These are phyloP conservation scores for Dryadula phaetusa DNA, from an alignment of 2,888 invertebrate species.

Conservation along the genomic window DNA sequence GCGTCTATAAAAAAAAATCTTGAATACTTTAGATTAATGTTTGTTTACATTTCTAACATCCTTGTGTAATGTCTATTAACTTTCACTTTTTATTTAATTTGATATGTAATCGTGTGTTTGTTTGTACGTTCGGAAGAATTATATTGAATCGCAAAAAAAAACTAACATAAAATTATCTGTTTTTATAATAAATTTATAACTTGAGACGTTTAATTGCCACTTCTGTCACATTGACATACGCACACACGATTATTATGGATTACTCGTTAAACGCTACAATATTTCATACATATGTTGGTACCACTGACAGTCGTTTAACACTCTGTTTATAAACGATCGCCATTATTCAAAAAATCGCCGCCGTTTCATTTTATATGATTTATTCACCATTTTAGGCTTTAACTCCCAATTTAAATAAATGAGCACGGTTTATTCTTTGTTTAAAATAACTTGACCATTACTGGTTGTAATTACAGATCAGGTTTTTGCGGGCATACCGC, in stretches of 20 bases:
- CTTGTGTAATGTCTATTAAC: slow-evolving; percentile 22
- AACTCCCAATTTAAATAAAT: slow-evolving; percentile 8
- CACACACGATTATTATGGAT: not conserved
- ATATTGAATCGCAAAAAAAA: not conserved
- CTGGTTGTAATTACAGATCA: slow-evolving; percentile 30
- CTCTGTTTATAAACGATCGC: slow-evolving; percentile 5
- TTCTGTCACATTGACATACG: not conserved
- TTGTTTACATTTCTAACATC: slow-evolving; percentile 30
- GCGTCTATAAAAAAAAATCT: slow-evolving; percentile 8
- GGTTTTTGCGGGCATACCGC: slow-evolving; percentile 30
- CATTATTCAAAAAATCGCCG: slow-evolving; percentile 7
- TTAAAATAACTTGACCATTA: slow-evolving; percentile 28
- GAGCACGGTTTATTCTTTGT: not conserved
- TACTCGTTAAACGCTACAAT: not conserved
- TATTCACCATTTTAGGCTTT: slow-evolving; percentile 14
- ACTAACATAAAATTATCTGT: not conserved
- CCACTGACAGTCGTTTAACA: slow-evolving; percentile 1
- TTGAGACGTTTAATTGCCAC: not conserved
- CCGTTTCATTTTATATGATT: slow-evolving; percentile 9
- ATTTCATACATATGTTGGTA: slow-evolving; percentile 8
- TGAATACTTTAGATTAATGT: slow-evolving; percentile 26
- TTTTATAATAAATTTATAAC: too few relatives aligned
- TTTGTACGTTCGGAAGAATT: not conserved
- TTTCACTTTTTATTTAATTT: slow-evolving; percentile 28
- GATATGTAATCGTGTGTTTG: slow-evolving; percentile 13